A percentile compares a stretch with the other conserved stretches of the same genome.
Conservation (phyloP, 1,140 invertebrate species). For the Diploscapter pachys region DNA sequence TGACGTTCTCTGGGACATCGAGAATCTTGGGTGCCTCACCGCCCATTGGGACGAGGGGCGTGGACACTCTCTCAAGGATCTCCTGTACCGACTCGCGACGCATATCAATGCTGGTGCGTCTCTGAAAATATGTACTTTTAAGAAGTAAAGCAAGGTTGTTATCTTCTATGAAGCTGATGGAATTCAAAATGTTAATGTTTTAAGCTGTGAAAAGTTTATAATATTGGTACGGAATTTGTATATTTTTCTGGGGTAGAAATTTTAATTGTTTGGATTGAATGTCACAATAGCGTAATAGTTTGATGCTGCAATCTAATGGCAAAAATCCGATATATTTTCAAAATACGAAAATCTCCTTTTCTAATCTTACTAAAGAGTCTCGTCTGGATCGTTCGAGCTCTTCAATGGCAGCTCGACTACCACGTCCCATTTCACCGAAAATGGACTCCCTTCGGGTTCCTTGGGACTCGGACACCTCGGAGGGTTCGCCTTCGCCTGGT, state of each 20-base stretch:
- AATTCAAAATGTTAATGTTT: no score
- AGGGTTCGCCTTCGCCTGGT: no score
- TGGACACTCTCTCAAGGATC: slow-evolving; percentile 54
- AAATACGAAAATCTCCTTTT: no score
- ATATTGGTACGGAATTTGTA: no score
- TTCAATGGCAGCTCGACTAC: slow-evolving; percentile 19
- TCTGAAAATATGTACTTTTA: slow-evolving; percentile 42
- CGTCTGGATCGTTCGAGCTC: slow-evolving; percentile 12
- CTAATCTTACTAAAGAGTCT: slow-evolving; percentile 22
- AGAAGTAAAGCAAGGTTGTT: no score
- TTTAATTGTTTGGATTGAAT: neutral
- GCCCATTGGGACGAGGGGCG: slow-evolving; percentile 51
- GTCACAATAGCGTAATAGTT: slow-evolving; percentile 14
- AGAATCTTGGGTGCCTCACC: slow-evolving; percentile 48
- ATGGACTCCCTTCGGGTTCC: slow-evolving; percentile 24
- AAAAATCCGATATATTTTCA: no score
- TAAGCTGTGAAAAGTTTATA: no score
- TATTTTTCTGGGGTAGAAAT: slow-evolving; percentile 3
- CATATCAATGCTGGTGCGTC: slow-evolving; percentile 57
- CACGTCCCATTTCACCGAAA: slow-evolving; percentile 22
- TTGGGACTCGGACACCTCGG: no score
- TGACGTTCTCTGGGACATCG: slow-evolving; percentile 58
- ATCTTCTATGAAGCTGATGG: no score
- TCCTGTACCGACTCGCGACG: slow-evolving; percentile 54
- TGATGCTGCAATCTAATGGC: neutral